Evolutionary conservation across 2,888 invertebrate genomes (phyloP), one percentile per base, ranked within the genome.

Genomic region (Gnatocerus cornutus): DNA sequence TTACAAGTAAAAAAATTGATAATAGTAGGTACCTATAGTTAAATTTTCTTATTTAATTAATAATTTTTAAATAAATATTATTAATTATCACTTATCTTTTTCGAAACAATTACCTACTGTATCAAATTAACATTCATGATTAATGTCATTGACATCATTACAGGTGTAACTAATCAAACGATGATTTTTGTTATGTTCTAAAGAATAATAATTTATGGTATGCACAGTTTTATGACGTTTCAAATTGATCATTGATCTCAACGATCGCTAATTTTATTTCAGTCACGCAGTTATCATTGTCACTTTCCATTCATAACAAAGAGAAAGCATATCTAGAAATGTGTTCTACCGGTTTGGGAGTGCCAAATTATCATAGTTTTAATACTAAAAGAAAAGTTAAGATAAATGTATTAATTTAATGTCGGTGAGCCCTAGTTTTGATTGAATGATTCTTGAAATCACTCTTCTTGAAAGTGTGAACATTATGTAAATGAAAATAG

Each of bases 121-220:
- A 13, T 45, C 13, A 13, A 5, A 7, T 29, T 29, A 29, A 29
- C 29, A 29, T 29, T 29, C 7, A 5, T 7, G 29, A 29, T 29
- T 41, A 13, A 46, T 53, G 53, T 53, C 53, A 53, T 53, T 53
- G 53, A 53, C 53, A 53, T 53, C 53, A 37, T 12, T 53, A 9
- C 33, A 30, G 7, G 53, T 53, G 30, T 39, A 39, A 3, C n/a
- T 39, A 29, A 29, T 29, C 29, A 29, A 4, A 5, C 7, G 5
- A 7, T 29, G 29, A 29, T 5, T 29, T 29, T 29, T 5, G 4
- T 29, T 5, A 7, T 29, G 29, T n/a, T n/a, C n/a, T n/a, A n/a
- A n/a, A n/a, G n/a, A n/a, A n/a, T n/a, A n/a, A n/a, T n/a, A n/a
- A n/a, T n/a, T n/a, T n/a, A n/a, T n/a, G n/a, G n/a, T n/a, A n/a